These are phyloP conservation scores for Halcyon senegalensis DNA, from an alignment of 2,113 vertebrate species.

Conservation along the genomic window DNA sequence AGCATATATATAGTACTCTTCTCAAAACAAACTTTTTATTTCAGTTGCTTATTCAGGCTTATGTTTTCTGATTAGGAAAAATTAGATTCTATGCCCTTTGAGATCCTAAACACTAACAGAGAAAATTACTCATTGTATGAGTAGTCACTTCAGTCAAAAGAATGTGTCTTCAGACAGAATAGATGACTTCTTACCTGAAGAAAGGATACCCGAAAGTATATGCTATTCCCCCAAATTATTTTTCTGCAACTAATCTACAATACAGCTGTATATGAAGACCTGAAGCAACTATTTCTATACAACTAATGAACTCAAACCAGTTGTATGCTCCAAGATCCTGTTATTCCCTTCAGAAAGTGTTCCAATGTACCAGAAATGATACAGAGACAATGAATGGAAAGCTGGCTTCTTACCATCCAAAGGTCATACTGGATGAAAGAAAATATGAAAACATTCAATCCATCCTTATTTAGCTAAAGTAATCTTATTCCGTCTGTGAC, in stretches of 20 bases:
- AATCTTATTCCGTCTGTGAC: background rate
- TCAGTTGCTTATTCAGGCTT: background rate
- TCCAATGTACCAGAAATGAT: background rate
- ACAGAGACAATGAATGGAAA: background rate
- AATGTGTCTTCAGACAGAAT: background rate
- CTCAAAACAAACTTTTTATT: background rate
- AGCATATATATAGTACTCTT: fast-evolving
- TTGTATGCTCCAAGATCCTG: background rate
- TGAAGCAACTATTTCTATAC: background rate
- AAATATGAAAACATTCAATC: background rate
- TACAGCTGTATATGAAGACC: background rate
- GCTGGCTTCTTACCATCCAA: background rate
- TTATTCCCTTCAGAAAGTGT: background rate
- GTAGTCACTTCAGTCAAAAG: background rate
- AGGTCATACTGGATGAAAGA: background rate
- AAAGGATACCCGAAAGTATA: background rate
- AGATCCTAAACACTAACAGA: background rate
- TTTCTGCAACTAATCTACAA: background rate
- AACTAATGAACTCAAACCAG: background rate
- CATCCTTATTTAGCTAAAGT: background rate
- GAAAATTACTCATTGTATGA: background rate
- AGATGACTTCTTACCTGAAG: background rate
- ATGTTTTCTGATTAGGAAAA: background rate
- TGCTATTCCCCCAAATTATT: background rate
- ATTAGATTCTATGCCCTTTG: background rate